Conservation (phyloP, 1,140 invertebrate genomes). For the Holcopasites calliopsidis region DNA sequence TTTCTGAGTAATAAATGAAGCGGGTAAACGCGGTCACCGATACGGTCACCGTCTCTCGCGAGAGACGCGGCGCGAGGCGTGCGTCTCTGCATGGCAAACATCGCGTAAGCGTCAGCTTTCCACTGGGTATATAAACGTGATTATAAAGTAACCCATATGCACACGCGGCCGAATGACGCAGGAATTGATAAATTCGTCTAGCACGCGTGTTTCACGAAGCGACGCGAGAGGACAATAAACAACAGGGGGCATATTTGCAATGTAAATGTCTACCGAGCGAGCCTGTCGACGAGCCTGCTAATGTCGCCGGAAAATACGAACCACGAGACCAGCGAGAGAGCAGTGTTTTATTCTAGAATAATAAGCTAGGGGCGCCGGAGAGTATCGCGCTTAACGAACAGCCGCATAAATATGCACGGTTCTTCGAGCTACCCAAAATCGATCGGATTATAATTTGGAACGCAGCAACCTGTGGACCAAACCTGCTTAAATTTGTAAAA, state of each 20-base stretch:
- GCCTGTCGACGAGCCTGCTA: background rate
- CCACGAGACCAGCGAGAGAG: background rate
- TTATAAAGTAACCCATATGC: background rate
- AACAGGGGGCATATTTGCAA: conserved; percentile 13
- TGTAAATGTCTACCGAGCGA: conserved; percentile 3
- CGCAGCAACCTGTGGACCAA: no score
- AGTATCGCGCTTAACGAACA: background rate
- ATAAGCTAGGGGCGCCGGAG: background rate
- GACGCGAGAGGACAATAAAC: background rate
- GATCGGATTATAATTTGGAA: no score
- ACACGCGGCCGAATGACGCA: background rate
- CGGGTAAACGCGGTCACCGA: background rate
- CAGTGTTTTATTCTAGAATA: background rate
- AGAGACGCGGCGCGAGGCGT: no score
- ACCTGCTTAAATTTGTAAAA: background rate
- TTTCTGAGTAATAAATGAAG: background rate
- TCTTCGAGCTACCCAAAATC: no score
- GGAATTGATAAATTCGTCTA: conserved; percentile 1
- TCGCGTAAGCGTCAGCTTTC: background rate
- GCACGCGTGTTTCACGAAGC: background rate
- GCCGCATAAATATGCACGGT: no score
- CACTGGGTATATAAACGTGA: background rate
- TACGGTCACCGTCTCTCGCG: no score
- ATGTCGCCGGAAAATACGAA: background rate
- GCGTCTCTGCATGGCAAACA: background rate